Evolutionary conservation across 2,888 invertebrate species (phyloP), one percentile per base, ranked within the genome.

Genomic region (Plusia festucae): DNA sequence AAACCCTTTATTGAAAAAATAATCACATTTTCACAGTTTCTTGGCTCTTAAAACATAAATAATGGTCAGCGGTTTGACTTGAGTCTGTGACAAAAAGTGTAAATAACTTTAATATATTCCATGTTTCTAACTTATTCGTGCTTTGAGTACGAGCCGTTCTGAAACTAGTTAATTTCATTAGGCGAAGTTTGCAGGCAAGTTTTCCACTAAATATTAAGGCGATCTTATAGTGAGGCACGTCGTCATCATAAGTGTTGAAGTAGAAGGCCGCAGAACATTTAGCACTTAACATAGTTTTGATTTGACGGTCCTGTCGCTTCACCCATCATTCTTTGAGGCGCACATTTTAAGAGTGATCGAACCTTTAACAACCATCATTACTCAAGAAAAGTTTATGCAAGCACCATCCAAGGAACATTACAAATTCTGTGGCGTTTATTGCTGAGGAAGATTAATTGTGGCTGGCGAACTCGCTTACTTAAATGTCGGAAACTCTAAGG

Each of bases 381-480:
- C 81, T 85, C 81, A 84, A 79, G 78, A 78, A 84, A 85, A 84
- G 77, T 85, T 81, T 81, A 74, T 73, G 65, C 60, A 73, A 80
- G 79, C 83, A 77, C 79, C 76, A 69, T 60, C 73, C 66, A 77
- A 72, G 78, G 77, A 85, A 77, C 60, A 73, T 82, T 76, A 83
- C 80, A 82, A 85, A 84, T 86, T 83, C 69, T 73, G 74, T 73
- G 82, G 79, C 83, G 78, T 84, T 86, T 81, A 84, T 85, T 80
- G 82, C 80, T 81, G 81, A 82, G 76, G 81, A 84, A 85, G 85
- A 85, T 86, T 83, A 85, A 87, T 88, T 81, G 82, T 79, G 76
- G 76, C 70, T 40, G 59, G 27, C 18, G 55, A 64, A 74, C 57
- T 54, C 59, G 58, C 51, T 22, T 65, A 72, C 74, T 60, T 67